A percentile compares a stretch with the other conserved stretches of the same genome.
phyloP scores from a whole-genome alignment of 2,797 vertebrate genomes.

The Schizopygopsis malacanthus region DNA sequence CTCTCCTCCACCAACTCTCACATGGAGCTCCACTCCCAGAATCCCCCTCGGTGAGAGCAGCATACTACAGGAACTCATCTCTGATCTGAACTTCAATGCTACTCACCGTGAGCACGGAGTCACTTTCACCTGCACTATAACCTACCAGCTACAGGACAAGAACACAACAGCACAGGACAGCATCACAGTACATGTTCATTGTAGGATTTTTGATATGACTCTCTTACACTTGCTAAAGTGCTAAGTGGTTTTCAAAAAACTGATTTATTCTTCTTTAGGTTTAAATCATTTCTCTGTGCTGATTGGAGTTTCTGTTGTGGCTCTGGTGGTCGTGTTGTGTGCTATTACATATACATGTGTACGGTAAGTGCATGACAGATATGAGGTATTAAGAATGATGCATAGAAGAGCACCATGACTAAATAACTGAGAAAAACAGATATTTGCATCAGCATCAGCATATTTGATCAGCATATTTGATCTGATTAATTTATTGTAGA shows the following conservation, averaged over 20 bases:
- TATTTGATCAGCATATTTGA: neutral
- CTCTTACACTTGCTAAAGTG: too few relatives aligned
- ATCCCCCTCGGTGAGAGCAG: slow-evolving; percentile 50
- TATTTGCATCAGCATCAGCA: too few relatives aligned
- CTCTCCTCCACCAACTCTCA: slow-evolving; percentile 46
- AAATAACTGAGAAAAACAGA: neutral
- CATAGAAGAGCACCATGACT: too few relatives aligned
- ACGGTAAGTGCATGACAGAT: too few relatives aligned
- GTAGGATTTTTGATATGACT: neutral
- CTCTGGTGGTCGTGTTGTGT: too few relatives aligned
- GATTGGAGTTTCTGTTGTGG: too few relatives aligned
- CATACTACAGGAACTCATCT: slow-evolving; percentile 25
- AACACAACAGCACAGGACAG: slow-evolving; percentile 1
- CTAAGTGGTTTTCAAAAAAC: too few relatives aligned
- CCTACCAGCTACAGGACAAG: slow-evolving; percentile 38
- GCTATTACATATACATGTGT: too few relatives aligned
- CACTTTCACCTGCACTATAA: slow-evolving; percentile 27
- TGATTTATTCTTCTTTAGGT: too few relatives aligned
- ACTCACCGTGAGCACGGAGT: slow-evolving; percentile 15
- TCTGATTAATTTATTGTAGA: neutral
- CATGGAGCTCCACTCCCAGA: slow-evolving; percentile 46
- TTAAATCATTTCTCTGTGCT: too few relatives aligned
- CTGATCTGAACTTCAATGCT: slow-evolving; percentile 40
- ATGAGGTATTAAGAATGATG: neutral
- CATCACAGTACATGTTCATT: slow-evolving; percentile 23